phyloP scores from a whole-genome alignment of 2,888 invertebrate genomes.

The Eupelmus urozonus region DNA sequence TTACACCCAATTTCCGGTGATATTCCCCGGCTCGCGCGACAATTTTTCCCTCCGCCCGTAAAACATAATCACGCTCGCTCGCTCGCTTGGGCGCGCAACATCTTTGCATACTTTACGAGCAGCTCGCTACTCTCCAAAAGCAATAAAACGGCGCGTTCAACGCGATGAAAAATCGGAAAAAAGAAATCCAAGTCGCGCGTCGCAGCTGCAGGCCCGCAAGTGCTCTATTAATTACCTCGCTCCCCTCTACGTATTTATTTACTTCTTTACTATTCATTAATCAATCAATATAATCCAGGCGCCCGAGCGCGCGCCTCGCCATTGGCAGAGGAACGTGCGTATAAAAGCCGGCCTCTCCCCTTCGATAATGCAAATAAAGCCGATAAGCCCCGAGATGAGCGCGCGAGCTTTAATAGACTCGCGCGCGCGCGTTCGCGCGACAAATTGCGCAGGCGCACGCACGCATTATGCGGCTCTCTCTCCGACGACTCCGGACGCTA shows the following conservation, averaged over 20 bases:
- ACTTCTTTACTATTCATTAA: conserved; percentile 55
- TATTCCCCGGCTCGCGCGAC: conserved; percentile 19
- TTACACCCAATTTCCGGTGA: conserved; percentile 50
- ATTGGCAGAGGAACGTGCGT: conserved; percentile 32
- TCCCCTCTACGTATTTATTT: conserved; percentile 18
- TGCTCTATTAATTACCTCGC: conserved; percentile 50
- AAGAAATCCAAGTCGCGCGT: background rate
- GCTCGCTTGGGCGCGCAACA: background rate
- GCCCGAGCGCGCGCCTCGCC: no score
- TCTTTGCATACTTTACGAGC: conserved; percentile 8
- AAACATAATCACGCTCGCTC: conserved; percentile 45
- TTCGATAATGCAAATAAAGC: conserved; percentile 56
- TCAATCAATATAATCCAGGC: conserved; percentile 53
- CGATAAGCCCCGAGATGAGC: conserved; percentile 37
- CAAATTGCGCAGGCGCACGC: conserved; percentile 55
- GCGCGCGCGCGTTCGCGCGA: conserved; percentile 22
- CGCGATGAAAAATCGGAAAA: background rate
- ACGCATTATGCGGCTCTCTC: no score
- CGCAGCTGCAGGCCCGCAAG: background rate
- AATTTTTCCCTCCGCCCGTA: conserved; percentile 36
- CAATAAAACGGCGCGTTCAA: background rate
- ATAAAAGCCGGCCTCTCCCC: no score
- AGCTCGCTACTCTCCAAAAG: background rate
- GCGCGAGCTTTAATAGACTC: conserved; percentile 50
- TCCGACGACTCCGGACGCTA: conserved; percentile 31